Percentiles rank a stretch among this genome's conserved stretches.
phyloP scores from a whole-genome alignment of 2,888 invertebrate species.

The Dendrolimus pini region DNA sequence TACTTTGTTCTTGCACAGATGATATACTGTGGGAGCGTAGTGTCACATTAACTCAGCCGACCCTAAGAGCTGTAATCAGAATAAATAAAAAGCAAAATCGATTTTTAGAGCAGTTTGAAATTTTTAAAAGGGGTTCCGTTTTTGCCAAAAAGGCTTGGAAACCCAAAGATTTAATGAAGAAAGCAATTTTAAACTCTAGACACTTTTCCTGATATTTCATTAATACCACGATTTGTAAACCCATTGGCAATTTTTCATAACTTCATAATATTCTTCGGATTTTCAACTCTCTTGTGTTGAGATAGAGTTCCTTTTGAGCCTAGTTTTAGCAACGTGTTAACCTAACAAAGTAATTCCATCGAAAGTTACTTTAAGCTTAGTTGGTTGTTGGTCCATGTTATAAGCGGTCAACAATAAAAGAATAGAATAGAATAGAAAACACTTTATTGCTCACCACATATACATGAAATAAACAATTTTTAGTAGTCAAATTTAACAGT shows the following conservation, averaged over 20 bases:
- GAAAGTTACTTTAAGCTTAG: constrained; percentile 20
- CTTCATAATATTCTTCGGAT: constrained; percentile 5
- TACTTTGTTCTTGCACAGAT: no score
- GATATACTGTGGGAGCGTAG: no score
- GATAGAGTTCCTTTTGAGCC: constrained; percentile 10
- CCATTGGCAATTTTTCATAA: constrained; percentile 11
- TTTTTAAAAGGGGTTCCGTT: no score
- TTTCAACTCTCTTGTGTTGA: constrained; percentile 11
- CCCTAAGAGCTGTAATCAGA: no score
- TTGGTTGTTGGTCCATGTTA: constrained; percentile 13
- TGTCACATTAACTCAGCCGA: no score
- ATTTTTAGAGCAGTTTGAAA: no score
- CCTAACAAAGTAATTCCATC: constrained; percentile 31
- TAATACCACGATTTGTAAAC: constrained; percentile 27
- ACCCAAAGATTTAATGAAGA: no score
- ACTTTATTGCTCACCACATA: no score
- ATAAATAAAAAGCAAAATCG: no score
- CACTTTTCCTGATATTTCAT: constrained; percentile 21
- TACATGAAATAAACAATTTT: no score
- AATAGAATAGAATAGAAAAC: background rate
- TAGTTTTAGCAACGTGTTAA: constrained; percentile 13
- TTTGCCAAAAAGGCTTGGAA: no score
- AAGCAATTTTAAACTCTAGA: constrained; percentile 11
- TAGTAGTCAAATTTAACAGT: no score
- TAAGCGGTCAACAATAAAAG: constrained; percentile 1